A percentile compares a stretch with the other conserved stretches of the same genome.
Evolutionary conservation across 2,113 vertebrate species (phyloP).

Genomic region (Bos javanicus): DNA sequence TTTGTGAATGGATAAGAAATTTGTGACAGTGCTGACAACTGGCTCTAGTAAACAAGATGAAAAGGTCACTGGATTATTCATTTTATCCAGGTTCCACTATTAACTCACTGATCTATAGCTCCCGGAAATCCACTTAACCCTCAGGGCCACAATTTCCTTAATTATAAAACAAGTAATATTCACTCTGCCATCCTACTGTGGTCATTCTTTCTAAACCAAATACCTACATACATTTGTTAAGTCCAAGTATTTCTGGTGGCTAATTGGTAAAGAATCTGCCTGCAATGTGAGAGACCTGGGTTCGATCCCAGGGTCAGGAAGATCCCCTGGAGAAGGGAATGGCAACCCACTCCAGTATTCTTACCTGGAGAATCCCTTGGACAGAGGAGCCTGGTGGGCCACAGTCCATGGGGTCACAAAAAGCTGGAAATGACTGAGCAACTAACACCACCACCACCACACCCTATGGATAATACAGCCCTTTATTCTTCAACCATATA

Average conservation of each 20-base stretch:
- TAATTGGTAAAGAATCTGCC: background rate
- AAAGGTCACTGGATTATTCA: background rate
- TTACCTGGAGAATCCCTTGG: background rate
- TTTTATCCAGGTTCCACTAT: background rate
- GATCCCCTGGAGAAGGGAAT: background rate
- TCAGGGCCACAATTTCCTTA: background rate
- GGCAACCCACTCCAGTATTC: background rate
- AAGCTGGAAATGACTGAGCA: background rate
- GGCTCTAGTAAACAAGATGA: background rate
- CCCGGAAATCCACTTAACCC: background rate
- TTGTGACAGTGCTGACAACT: background rate
- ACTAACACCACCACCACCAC: background rate
- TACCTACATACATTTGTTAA: background rate
- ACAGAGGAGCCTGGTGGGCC: background rate
- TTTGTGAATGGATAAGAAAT: background rate
- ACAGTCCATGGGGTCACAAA: background rate
- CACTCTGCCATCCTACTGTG: background rate
- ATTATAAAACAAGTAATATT: background rate
- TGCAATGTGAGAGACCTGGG: background rate
- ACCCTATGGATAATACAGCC: background rate
- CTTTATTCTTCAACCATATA: background rate
- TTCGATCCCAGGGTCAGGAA: background rate
- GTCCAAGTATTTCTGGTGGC: background rate
- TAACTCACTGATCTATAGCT: background rate
- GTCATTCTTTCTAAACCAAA: conserved; percentile 18